These are phyloP conservation scores for Serripes groenlandicus DNA, from an alignment of 2,888 invertebrate species.

Conservation along the genomic window DNA sequence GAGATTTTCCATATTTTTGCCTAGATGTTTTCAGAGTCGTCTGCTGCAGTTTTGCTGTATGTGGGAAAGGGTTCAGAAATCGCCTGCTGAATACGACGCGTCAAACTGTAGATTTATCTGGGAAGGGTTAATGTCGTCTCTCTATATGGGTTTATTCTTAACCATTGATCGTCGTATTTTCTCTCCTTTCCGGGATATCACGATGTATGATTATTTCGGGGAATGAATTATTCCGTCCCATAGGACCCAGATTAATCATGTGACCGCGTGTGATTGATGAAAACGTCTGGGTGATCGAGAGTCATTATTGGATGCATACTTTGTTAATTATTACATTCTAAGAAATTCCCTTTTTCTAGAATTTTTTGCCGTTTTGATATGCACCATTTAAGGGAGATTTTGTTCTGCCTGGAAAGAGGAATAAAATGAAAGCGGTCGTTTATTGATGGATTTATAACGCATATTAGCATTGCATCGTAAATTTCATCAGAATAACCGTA, in stretches of 20 bases:
- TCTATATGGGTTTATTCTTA: not conserved
- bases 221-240: slow-evolving; percentile 27
- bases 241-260: slow-evolving; percentile 21
- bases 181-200: slow-evolving; percentile 11
- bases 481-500: not conserved
- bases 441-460: not conserved
- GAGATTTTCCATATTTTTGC: no score
- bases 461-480: not conserved
- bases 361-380: slow-evolving; percentile 11
- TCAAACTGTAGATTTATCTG: no score
- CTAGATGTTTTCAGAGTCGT: no score
- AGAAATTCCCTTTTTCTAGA: slow-evolving; percentile 2
- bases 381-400: not conserved
- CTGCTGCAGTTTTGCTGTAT: no score
- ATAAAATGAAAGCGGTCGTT: not conserved
- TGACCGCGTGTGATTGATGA: slow-evolving; percentile 29
- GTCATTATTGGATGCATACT: slow-evolving; percentile 26
- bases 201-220: slow-evolving; percentile 27
- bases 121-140: not conserved
- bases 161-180: slow-evolving; percentile 15
- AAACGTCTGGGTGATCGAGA: slow-evolving; percentile 26
- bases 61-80: no score
- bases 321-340: slow-evolving; percentile 21
- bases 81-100: no score
- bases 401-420: not conserved